Evolutionary conservation across 2,113 vertebrate species (phyloP).

Genomic region (Ailuropoda melanoleuca): DNA sequence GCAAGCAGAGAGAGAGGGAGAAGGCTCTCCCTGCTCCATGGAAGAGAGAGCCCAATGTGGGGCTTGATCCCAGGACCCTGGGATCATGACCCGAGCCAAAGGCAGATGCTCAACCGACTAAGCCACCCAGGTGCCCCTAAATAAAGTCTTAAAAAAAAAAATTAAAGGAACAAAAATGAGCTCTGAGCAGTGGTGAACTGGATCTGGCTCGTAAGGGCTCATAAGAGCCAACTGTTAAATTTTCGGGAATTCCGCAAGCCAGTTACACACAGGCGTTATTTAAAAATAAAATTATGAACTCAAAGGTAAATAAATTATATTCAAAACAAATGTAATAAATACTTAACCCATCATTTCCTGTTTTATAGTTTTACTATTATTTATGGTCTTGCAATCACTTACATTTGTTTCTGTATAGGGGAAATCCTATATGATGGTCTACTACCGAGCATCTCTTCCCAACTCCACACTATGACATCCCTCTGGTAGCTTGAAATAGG

Average conservation of each 20-base stretch:
- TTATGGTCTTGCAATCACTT: not conserved
- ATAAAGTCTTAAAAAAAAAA: not conserved
- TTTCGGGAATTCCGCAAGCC: slow-evolving; percentile 11
- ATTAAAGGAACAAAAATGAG: not conserved
- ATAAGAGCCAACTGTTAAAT: not conserved
- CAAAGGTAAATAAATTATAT: not conserved
- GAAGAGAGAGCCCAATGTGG: not conserved
- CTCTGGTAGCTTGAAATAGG: not conserved
- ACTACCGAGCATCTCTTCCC: not conserved
- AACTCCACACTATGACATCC: not conserved
- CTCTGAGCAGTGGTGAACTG: not conserved
- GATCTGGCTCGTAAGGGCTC: not conserved
- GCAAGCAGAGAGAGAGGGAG: too few species aligned
- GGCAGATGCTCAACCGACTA: not conserved
- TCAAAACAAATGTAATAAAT: not conserved
- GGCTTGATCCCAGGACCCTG: too few species aligned
- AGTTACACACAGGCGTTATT: not conserved
- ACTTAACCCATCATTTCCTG: not conserved
- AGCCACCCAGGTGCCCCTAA: not conserved
- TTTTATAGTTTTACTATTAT: not conserved
- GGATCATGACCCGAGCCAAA: not conserved
- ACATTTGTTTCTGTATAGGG: not conserved
- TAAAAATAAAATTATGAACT: not conserved
- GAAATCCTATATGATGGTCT: not conserved
- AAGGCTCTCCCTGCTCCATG: too few species aligned